phyloP scores from a whole-genome alignment of 2,797 vertebrate species.

The Labroides dimidiatus region DNA sequence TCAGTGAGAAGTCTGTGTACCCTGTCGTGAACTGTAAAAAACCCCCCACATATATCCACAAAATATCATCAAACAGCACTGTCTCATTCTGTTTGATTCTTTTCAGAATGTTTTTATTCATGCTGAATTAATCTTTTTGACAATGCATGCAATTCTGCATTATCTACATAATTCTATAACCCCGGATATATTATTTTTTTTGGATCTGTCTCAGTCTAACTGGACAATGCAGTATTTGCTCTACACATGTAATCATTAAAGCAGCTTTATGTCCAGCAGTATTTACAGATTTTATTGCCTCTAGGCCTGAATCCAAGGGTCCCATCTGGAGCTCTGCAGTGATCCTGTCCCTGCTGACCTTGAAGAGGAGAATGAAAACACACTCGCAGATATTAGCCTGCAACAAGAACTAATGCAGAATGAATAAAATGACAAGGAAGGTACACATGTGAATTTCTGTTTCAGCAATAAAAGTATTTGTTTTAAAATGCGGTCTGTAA shows the following conservation, averaged over 20 bases:
- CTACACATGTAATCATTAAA: neutral
- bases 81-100: neutral
- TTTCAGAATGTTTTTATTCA: neutral
- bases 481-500: neutral
- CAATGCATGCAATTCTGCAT: neutral
- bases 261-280: constrained; percentile 4
- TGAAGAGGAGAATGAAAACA: constrained; percentile 20
- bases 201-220: neutral
- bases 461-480: neutral
- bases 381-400: neutral
- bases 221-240: neutral
- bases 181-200: neutral
- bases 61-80: neutral
- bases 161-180: neutral
- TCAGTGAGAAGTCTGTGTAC: constrained; percentile 24
- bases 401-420: neutral
- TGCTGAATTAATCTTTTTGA: constrained; percentile 4
- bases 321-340: constrained; percentile 42
- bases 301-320: constrained; percentile 21
- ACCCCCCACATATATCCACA: neutral
- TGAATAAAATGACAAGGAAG: neutral
- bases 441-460: neutral
- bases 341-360: constrained; percentile 13
- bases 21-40: constrained; percentile 49
- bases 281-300: constrained; percentile 18